These are phyloP conservation scores for Gari tellinella DNA, from an alignment of 2,888 invertebrate genomes.

Conservation along the genomic window DNA sequence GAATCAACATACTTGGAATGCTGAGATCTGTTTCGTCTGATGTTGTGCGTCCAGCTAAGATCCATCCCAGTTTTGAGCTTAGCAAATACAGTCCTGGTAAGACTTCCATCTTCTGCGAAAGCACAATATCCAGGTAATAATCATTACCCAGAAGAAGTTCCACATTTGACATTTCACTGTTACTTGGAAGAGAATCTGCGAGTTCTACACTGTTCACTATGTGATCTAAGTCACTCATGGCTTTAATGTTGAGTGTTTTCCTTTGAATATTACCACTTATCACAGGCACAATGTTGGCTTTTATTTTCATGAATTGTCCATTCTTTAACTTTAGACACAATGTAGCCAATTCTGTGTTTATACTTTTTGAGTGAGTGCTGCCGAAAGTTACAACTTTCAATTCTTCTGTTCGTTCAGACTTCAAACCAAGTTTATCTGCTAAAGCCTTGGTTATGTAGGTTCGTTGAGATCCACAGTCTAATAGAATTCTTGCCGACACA, in stretches of 20 bases:
- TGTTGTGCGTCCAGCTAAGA: background rate
- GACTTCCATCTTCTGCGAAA: conserved; percentile 11
- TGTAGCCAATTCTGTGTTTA: conserved; percentile 9
- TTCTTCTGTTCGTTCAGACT: conserved; percentile 12
- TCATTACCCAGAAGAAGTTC: conserved; percentile 4
- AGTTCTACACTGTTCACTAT: conserved; percentile 4
- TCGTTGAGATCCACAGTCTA: conserved; percentile 32
- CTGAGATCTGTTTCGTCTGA: background rate
- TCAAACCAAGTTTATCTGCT: conserved; percentile 18
- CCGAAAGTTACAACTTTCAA: conserved; percentile 27
- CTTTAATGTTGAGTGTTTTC: background rate
- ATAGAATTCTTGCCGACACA: background rate
- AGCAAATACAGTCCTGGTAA: background rate
- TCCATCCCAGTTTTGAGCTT: conserved; percentile 8
- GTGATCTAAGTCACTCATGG: conserved; percentile 3
- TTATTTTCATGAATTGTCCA: conserved; percentile 4
- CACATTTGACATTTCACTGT: background rate
- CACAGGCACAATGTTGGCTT: conserved; percentile 15
- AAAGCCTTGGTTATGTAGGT: conserved; percentile 23
- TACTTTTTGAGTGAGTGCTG: conserved; percentile 16
- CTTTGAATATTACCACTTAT: conserved; percentile 19
- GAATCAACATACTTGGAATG: background rate
- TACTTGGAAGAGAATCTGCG: background rate
- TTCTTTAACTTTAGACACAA: conserved; percentile 6
- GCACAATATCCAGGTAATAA: conserved; percentile 5